Percentiles rank a stretch among this genome's conserved stretches.
phyloP scores from a whole-genome alignment of 2,888 invertebrate species.

The Philonicus albiceps region DNA sequence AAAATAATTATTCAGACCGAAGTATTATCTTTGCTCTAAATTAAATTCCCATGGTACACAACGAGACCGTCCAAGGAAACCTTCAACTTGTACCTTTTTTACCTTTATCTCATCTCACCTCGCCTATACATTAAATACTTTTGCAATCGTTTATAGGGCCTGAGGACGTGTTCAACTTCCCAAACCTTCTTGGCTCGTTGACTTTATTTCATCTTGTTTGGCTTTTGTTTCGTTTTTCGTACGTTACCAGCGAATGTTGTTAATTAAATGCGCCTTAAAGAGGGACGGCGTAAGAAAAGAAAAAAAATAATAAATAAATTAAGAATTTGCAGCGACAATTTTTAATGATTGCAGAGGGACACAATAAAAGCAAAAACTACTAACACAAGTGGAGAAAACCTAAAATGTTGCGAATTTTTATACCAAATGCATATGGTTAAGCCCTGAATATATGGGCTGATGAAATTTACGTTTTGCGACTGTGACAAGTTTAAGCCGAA shows the following conservation, averaged over 20 bases:
- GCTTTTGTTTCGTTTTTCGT: constrained; percentile 24
- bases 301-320: neutral
- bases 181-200: neutral
- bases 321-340: constrained; percentile 31
- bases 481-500: neutral
- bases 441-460: constrained; percentile 19
- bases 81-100: neutral
- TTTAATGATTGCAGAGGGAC: constrained; percentile 18
- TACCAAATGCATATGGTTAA: constrained; percentile 3
- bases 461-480: constrained; percentile 13
- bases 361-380: neutral
- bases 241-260: constrained; percentile 33
- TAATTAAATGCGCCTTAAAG: constrained; percentile 37
- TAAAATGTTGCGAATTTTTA: constrained; percentile 28
- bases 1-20: neutral
- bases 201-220: neutral
- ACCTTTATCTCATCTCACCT: constrained; percentile 27
- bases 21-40: neutral
- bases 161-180: neutral
- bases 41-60: neutral
- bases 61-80: neutral
- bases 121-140: constrained; percentile 35
- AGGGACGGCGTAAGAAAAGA: neutral
- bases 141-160: constrained; percentile 29
- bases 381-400: neutral